Percentiles rank a stretch among this genome's conserved stretches.
These are phyloP conservation scores for Luffia ferchaultella DNA, from an alignment of 2,888 invertebrate species.

Conservation along the genomic window DNA sequence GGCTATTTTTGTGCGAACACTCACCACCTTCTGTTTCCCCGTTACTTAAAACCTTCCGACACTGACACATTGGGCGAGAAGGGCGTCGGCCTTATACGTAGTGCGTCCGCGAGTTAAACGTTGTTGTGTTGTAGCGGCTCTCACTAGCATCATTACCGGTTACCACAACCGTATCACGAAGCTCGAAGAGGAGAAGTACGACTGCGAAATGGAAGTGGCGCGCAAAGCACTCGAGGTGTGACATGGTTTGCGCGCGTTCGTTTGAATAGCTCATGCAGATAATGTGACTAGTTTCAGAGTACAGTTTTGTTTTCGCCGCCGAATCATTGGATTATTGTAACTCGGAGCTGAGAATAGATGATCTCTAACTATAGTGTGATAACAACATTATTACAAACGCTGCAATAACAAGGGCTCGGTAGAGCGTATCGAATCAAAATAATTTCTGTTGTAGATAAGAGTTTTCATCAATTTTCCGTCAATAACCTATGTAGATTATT, in stretches of 20 bases:
- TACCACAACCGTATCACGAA: conserved; percentile 84
- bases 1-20: conserved; percentile 32
- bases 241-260: conserved; percentile 47
- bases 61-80: conserved; percentile 30
- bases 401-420: conserved; percentile 56
- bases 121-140: conserved; percentile 68
- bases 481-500: conserved; percentile 32
- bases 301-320: conserved; percentile 57
- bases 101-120: conserved; percentile 29
- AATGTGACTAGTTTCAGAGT: conserved; percentile 53
- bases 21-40: conserved; percentile 41
- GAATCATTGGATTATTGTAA: conserved; percentile 37
- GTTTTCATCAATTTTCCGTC: conserved; percentile 36
- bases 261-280: conserved; percentile 48
- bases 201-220: conserved; percentile 96
- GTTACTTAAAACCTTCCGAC: conserved; percentile 32
- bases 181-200: conserved; percentile 95
- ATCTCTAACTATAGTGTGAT: conserved; percentile 56
- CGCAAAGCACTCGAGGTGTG: conserved; percentile 96
- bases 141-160: conserved; percentile 75
- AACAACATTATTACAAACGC: conserved; percentile 49
- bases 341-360: conserved; percentile 44
- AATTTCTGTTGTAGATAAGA: conserved; percentile 33
- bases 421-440: conserved; percentile 40
- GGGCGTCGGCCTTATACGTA: conserved; percentile 9